Evolutionary conservation across 2,797 vertebrate species (phyloP).

Genomic region (Microtus agrestis): DNA sequence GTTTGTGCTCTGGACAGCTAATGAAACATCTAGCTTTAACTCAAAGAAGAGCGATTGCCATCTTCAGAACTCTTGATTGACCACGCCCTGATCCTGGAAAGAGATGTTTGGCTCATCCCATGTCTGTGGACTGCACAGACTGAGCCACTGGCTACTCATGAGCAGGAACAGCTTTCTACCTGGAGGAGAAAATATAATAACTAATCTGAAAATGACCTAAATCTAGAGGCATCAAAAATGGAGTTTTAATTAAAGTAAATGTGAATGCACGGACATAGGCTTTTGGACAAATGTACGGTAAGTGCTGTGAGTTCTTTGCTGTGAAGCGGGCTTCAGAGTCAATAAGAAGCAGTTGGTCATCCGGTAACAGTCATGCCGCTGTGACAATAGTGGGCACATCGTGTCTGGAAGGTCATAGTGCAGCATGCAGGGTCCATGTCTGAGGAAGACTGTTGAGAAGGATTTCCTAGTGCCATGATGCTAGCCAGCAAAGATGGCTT

Average conservation of each 20-base stretch:
- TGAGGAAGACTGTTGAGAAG: too few relatives aligned
- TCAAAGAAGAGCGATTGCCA: neutral
- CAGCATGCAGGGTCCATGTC: too few relatives aligned
- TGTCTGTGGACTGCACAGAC: neutral
- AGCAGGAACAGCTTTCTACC: neutral
- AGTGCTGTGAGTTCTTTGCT: neutral
- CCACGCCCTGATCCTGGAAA: neutral
- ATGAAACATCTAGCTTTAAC: neutral
- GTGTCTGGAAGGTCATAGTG: too few relatives aligned
- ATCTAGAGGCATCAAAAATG: slow-evolving; percentile 25
- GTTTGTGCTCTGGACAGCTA: neutral
- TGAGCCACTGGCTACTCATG: neutral
- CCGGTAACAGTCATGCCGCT: too few relatives aligned
- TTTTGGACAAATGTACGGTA: neutral
- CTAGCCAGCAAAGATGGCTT: too few relatives aligned
- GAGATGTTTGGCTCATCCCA: neutral
- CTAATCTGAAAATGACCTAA: slow-evolving; percentile 24
- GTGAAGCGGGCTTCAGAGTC: neutral
- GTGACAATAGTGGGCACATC: too few relatives aligned
- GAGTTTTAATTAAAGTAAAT: slow-evolving; percentile 43
- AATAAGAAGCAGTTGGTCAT: neutral
- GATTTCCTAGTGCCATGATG: too few relatives aligned
- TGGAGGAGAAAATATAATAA: neutral
- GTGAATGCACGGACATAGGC: neutral
- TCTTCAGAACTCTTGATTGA: neutral